Conservation (phyloP, 2,888 invertebrate species). For the Folsomia candida region DNA sequence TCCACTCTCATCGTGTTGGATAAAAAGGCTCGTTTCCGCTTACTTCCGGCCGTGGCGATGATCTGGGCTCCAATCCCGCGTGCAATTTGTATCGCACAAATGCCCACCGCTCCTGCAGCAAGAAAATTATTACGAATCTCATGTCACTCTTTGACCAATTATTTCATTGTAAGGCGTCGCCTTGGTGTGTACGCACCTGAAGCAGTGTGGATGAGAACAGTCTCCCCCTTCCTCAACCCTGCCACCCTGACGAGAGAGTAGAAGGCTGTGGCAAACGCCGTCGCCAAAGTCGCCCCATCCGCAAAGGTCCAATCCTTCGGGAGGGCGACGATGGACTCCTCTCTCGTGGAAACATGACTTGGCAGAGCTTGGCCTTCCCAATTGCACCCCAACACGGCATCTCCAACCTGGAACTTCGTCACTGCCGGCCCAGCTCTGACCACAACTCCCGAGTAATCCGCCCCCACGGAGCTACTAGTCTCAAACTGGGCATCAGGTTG, state of each 20-base stretch:
- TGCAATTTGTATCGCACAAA: slow-evolving; percentile 27
- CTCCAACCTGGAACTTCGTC: slow-evolving; percentile 27
- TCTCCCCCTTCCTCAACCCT: slow-evolving; percentile 23
- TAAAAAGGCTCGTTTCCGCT: slow-evolving; percentile 18
- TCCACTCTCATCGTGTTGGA: slow-evolving; percentile 18
- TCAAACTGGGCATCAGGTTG: slow-evolving; percentile 36
- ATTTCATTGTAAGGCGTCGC: too few species aligned
- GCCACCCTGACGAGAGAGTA: slow-evolving; percentile 31
- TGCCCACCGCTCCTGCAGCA: slow-evolving; percentile 20
- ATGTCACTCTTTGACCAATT: too few species aligned
- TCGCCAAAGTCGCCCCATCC: slow-evolving; percentile 37
- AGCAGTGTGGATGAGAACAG: slow-evolving; percentile 35
- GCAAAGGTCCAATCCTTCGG: slow-evolving; percentile 23
- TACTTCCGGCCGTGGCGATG: slow-evolving; percentile 28
- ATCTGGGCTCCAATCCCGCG: slow-evolving; percentile 15
- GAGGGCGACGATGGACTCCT: slow-evolving; percentile 21
- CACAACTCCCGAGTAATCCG: slow-evolving; percentile 34
- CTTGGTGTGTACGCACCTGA: too few species aligned
- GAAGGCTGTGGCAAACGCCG: slow-evolving; percentile 35
- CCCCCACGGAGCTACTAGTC: slow-evolving; percentile 27
- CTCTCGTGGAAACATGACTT: slow-evolving; percentile 31
- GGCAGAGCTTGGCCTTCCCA: slow-evolving; percentile 27
- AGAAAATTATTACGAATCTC: too few species aligned
- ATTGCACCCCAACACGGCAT: slow-evolving; percentile 33
- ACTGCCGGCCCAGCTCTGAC: slow-evolving; percentile 25